Base-by-base conservation (phyloP, 2,113 vertebrate genomes). In the Rhinichthys klamathensis region DNA sequence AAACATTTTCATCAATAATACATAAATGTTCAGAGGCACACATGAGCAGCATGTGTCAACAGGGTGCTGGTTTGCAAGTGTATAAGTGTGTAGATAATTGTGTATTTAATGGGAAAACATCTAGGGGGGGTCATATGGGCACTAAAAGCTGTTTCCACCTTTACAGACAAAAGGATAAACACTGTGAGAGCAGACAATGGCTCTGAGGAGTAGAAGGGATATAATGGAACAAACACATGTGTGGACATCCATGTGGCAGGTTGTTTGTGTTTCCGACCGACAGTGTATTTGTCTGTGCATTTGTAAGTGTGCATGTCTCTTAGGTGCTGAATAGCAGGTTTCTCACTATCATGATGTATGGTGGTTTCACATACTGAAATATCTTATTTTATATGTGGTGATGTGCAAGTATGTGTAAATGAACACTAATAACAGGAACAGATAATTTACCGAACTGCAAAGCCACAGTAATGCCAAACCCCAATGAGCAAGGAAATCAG, bases 71-170 rank as follows among this genome's bases (percentile, higher is more conserved):
- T 38, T 44, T 61, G 23, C 21, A 38, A 49, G 21, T 76, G 80
- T 72, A 58, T 81, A 63, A 86, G 49, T 86, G 81, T 90, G 65
- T 80, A 87, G 87, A 80, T 85, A 86, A 87, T 74, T 85, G 81
- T 86, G 83, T 86, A 72, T 82, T 85, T 74, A 65, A 79, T 60
- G 23, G 88, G 86, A 91, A 86, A 82, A 25, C 76, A 2, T 72
- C 73, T 56, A 32, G 85, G 86, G 10, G 6, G 80, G 30, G 87
- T 84, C n/a, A n/a, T n/a, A n/a, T 4, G 3, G 80, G 70, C 83
- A 83, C 82, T 89, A 89, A 91, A 88, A 89, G 87, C 87, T 88
- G 90, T 92, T 91, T 92, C 87, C 92, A 86, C 80, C 88, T 92
- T 92, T 91, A 91, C 51, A 89, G 90, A 63, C 44, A 84, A 61